Evolutionary conservation across 2,888 invertebrate genomes (phyloP).

Genomic region (Anaspis maculata): DNA sequence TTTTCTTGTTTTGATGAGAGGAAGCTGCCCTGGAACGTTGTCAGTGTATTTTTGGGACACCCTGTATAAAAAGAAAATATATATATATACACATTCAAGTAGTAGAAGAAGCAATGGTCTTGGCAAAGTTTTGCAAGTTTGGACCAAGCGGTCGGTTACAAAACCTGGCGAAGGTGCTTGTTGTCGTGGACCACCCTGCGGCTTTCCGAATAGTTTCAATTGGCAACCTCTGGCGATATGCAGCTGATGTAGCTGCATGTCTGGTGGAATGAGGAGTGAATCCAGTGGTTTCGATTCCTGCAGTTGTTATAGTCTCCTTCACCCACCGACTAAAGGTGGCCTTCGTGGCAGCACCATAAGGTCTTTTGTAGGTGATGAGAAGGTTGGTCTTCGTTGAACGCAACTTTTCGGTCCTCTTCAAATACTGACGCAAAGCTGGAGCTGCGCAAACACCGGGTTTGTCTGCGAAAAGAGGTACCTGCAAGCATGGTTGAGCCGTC

Average conservation of each 20-base stretch:
- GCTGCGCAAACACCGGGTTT: not conserved
- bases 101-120: too few relatives aligned
- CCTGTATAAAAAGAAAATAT: too few relatives aligned
- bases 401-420: not conserved
- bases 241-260: constrained; percentile 21
- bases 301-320: not conserved
- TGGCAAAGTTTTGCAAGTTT: too few relatives aligned
- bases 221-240: constrained; percentile 13
- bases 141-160: constrained; percentile 4
- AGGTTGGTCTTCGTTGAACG: not conserved
- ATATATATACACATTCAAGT: too few relatives aligned
- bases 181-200: constrained; percentile 17
- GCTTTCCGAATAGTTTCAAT: constrained; percentile 14
- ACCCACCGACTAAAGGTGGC: not conserved
- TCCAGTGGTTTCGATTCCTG: constrained; percentile 15
- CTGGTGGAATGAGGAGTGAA: constrained; percentile 17
- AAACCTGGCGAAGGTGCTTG: constrained; percentile 16
- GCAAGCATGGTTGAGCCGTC: not conserved
- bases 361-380: not conserved
- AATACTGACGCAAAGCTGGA: not conserved
- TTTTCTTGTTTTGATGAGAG: too few relatives aligned
- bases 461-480: not conserved
- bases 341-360: not conserved
- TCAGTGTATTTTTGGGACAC: too few relatives aligned
- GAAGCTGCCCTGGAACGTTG: too few relatives aligned